Base-by-base conservation (phyloP, 2,888 invertebrate genomes). In the Pherbina coryleti region DNA sequence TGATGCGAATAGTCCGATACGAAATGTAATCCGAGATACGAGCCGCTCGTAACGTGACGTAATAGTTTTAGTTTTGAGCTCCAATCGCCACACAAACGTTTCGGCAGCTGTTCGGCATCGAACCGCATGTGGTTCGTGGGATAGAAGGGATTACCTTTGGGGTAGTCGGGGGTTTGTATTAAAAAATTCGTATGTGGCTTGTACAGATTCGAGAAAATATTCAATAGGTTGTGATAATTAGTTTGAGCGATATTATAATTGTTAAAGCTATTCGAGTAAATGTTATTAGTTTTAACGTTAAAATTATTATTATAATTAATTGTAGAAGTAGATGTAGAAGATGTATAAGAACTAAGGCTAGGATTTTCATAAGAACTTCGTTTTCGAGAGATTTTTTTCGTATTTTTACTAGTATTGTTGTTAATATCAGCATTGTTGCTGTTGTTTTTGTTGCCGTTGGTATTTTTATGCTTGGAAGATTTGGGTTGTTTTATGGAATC, bases 31-130 rank as follows among this genome's bases (percentile, higher is more conserved):
- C 92, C 90, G 78, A 95, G 88, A 80, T 91, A 91, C 71, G 93
- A 92, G 1, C 92, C 91, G 3, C 89, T 86, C 28, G 94, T 93
- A 77, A 93, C 92, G 90, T 94, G 91, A 44, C 93, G 92, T 70
- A 96, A 90, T 28, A 95, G 90, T 87, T 96, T 96, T 77, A 95
- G 91, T 85, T 93, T 93, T 37, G 93, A 92, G 83, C 93, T 94
- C 95, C 95, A 95, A 89, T 96, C 94, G 17, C 96, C 96, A 87
- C 96, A 96, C 8, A 93, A 90, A 0, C 93, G 91, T 5, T 91
- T 88, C 9, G 91, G 90, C 53, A 86, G 25, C 14, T 80, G 79
- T 4, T 85, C 84, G 44, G 11, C 44, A 19, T 81, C 75, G 51
- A 57, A 62, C 34, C 60, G 76, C 25, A 28, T 78, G 11, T 74